Evolutionary conservation across 2,797 vertebrate species (phyloP), one percentile per base, ranked within the genome.

Genomic region (Glossophaga mutica): DNA sequence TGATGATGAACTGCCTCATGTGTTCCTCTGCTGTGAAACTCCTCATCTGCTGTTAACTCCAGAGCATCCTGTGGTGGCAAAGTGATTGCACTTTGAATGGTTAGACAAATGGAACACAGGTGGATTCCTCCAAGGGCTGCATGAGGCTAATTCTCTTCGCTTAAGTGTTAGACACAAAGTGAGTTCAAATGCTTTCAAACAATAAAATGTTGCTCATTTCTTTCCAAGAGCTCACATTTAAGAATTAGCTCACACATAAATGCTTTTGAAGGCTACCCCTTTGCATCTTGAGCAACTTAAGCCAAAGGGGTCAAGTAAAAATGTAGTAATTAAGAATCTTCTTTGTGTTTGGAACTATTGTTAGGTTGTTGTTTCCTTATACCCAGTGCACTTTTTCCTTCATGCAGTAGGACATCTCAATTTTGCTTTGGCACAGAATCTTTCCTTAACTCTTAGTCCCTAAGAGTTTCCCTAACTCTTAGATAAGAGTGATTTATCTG

Each of bases 141-240:
- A 50, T 19, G 22, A 92, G 42, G 21, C 76, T 77, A 87, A 96
- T 92, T 90, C 57, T 82, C 68, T 91, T 85, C 95, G 85, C 62
- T 73, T 77, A 82, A 94, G 44, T 82, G 46, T 89, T 88, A 93
- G 39, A 93, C 18, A 67, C 62, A 87, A 84, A 97, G 62, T 65
- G 86, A 89, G n/a, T 95, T 90, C 46, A 93, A 70, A 85, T 87
- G 93, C 34, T 71, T 87, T 90, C 46, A 79, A 76, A 78, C 42
- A 87, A 90, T 24, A 57, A 79, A 78, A 74, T 93, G 18, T 26
- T 62, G 42, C 5, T 39, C 3, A 9, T 55, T 22, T 37, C n/a
- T 67, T 59, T 59, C 15, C 26, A 50, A 78, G 67, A 71, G 3
- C 22, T 87, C 18, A 79, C 8, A 67, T 91, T 91, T 87, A 85